phyloP scores from a whole-genome alignment of 37 sponge, comb jelly and placozoan genomes.

The Agelas oroides region DNA sequence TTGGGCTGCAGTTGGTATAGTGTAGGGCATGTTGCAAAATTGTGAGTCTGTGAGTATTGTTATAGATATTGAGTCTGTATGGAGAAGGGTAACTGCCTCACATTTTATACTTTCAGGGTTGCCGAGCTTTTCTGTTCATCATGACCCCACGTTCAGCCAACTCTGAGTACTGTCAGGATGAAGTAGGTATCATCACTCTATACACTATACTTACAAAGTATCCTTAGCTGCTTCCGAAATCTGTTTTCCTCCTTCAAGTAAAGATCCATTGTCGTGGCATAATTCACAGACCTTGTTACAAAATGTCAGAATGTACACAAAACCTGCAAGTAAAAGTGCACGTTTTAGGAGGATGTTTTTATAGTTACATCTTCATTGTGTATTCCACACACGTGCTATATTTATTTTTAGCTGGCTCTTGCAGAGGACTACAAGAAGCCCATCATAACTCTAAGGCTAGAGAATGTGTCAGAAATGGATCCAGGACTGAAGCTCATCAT shows the following conservation, averaged over 20 bases:
- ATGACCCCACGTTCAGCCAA: conserved; percentile 65
- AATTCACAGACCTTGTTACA: no score
- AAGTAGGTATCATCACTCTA: conserved; percentile 58
- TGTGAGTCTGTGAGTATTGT: neutral
- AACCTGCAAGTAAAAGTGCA: no score
- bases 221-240: no score
- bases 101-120: conserved; percentile 36
- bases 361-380: no score
- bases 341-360: no score
- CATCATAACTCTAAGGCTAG: conserved; percentile 42
- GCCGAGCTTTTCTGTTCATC: conserved; percentile 57
- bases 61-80: no score
- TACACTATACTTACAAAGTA: no score
- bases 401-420: conserved; percentile 54
- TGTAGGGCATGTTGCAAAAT: neutral
- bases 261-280: no score
- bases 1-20: no score
- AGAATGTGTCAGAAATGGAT: conserved; percentile 57
- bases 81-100: no score
- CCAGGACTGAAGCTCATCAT: conserved; percentile 79
- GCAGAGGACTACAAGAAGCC: conserved; percentile 81
- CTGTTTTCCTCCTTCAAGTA: no score
- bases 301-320: no score
- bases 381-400: neutral
- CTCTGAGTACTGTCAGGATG: conserved; percentile 76